These are phyloP conservation scores for Neuroterus valhalla DNA, from an alignment of 1,140 invertebrate species.

Conservation along the genomic window DNA sequence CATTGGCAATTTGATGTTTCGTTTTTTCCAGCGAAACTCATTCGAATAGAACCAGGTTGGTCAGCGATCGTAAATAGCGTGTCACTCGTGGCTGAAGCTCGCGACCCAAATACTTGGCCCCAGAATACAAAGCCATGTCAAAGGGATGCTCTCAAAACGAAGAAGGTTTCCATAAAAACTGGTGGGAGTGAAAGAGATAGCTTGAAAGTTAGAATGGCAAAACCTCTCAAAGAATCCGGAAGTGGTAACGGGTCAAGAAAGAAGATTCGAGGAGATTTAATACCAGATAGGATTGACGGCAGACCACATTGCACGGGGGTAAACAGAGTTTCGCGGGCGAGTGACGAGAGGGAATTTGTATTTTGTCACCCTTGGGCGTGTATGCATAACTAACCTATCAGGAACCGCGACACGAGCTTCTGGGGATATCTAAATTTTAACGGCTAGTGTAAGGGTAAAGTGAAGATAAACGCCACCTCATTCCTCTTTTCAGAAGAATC, in stretches of 20 bases:
- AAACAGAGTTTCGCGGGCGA: slow-evolving; percentile 52
- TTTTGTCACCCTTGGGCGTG: slow-evolving; percentile 63
- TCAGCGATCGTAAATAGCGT: slow-evolving; percentile 26
- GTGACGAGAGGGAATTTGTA: slow-evolving; percentile 57
- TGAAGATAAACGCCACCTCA: slow-evolving; percentile 25
- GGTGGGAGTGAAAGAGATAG: slow-evolving; percentile 22
- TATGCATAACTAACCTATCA: slow-evolving; percentile 62
- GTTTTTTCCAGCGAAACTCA: too few species aligned
- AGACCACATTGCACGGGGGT: slow-evolving; percentile 51
- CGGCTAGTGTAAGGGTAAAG: slow-evolving; percentile 34
- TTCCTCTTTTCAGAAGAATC: slow-evolving; percentile 24
- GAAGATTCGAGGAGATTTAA: slow-evolving; percentile 68
- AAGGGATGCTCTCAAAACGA: not conserved
- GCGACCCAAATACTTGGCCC: slow-evolving; percentile 35
- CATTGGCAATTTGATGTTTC: too few species aligned
- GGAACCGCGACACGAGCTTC: slow-evolving; percentile 48
- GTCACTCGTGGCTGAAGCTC: slow-evolving; percentile 21
- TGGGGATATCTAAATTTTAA: slow-evolving; percentile 59
- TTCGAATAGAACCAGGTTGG: not conserved
- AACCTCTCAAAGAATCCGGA: slow-evolving; percentile 40
- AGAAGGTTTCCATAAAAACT: not conserved
- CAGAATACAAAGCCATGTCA: slow-evolving; percentile 28
- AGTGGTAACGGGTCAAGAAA: slow-evolving; percentile 47
- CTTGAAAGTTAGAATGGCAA: slow-evolving; percentile 7
- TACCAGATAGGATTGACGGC: slow-evolving; percentile 69